Conservation (phyloP, 1,140 invertebrate genomes). For the Neodiprion virginianus region DNA sequence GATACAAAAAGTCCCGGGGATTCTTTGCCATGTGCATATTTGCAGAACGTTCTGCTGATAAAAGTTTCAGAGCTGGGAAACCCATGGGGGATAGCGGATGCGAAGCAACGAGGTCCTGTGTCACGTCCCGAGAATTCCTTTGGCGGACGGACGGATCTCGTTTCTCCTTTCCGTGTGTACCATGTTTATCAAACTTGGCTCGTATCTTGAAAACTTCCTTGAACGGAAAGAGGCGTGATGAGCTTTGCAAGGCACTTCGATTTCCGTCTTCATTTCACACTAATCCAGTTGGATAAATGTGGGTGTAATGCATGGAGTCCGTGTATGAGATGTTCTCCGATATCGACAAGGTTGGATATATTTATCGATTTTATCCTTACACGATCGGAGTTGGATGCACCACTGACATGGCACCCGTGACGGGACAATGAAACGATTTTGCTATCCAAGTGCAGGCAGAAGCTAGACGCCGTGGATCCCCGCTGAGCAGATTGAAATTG, state of each 20-base stretch:
- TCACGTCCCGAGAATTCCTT: neutral
- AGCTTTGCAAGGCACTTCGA: too few species aligned
- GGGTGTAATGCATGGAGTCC: too few species aligned
- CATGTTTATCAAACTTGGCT: neutral
- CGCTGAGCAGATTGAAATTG: neutral
- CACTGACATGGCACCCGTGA: neutral
- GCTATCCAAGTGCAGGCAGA: neutral
- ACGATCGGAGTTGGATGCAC: neutral
- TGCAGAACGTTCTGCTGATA: neutral
- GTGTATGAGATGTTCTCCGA: too few species aligned
- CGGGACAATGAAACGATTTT: conserved; percentile 12
- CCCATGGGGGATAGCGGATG: neutral
- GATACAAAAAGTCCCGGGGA: too few species aligned
- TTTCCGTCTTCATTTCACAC: too few species aligned
- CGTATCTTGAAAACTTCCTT: too few species aligned
- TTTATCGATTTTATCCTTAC: neutral
- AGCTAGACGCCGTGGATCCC: neutral
- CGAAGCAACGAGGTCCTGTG: neutral
- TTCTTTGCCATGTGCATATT: too few species aligned
- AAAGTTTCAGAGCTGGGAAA: neutral
- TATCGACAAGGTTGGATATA: neutral
- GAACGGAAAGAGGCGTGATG: too few species aligned
- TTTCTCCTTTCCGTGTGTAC: neutral
- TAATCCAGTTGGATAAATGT: too few species aligned
- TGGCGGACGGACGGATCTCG: neutral